Conservation (phyloP, 2,113 vertebrate species). For the Seriola dumerili region DNA sequence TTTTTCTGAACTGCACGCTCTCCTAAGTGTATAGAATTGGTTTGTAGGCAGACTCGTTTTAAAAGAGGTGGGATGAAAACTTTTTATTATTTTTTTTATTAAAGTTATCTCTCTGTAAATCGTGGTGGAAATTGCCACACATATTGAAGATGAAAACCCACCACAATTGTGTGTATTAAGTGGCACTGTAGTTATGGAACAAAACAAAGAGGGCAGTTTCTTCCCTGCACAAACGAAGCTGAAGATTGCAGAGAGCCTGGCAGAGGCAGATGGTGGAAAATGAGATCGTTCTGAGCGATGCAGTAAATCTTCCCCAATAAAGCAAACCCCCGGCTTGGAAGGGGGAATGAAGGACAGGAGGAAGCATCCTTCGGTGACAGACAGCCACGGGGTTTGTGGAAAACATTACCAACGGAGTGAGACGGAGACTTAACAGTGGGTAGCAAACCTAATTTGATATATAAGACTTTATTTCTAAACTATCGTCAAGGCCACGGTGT, state of each 20-base stretch:
- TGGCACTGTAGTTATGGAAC: not conserved
- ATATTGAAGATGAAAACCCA: not conserved
- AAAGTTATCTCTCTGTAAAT: too few species aligned
- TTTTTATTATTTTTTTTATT: not conserved
- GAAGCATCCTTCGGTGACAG: not conserved
- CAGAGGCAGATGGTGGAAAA: slow-evolving; percentile 44
- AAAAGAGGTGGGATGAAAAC: not conserved
- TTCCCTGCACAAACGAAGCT: not conserved
- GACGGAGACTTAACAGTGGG: not conserved
- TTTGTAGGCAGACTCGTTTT: not conserved
- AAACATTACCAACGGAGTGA: not conserved
- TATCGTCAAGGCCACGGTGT: not conserved
- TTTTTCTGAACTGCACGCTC: not conserved
- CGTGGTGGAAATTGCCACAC: not conserved
- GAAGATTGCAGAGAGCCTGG: slow-evolving; percentile 25
- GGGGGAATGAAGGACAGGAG: slow-evolving; percentile 21
- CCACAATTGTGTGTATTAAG: not conserved
- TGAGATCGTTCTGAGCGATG: slow-evolving; percentile 25
- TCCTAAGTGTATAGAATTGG: not conserved
- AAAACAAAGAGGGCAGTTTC: not conserved
- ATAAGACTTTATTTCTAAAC: not conserved
- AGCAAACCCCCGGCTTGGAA: slow-evolving; percentile 4
- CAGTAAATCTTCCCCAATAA: slow-evolving; percentile 35
- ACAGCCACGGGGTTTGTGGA: not conserved
- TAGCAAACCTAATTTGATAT: not conserved